Percentiles rank a stretch among this genome's conserved stretches.
Evolutionary conservation across 2,888 invertebrate species (phyloP).

Genomic region (Antheraea yamamai): DNA sequence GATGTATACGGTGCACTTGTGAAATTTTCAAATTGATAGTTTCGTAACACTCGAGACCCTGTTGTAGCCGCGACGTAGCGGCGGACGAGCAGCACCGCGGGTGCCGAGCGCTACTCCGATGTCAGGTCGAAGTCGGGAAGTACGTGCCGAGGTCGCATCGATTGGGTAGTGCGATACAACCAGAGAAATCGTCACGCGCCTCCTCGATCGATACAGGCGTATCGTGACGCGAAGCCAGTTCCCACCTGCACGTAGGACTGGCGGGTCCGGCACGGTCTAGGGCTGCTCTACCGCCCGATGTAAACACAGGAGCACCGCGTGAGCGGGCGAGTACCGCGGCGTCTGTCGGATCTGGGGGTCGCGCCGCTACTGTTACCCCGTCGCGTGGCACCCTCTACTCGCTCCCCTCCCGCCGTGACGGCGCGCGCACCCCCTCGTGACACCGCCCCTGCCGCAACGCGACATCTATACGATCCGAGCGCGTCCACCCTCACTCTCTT

Average conservation of each 20-base stretch:
- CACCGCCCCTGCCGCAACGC: not conserved
- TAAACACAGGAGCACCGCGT: not conserved
- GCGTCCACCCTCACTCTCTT: not conserved
- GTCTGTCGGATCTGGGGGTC: not conserved
- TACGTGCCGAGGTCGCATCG: conserved; percentile 9
- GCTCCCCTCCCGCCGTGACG: not conserved
- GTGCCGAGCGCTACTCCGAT: not conserved
- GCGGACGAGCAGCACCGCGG: not conserved
- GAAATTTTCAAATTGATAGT: not conserved
- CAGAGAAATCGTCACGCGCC: not conserved
- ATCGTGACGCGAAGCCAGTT: not conserved
- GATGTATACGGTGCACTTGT: not conserved
- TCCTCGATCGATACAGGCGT: not conserved
- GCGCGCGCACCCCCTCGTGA: not conserved
- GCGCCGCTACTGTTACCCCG: conserved; percentile 12
- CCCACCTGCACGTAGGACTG: not conserved
- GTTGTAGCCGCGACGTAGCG: not conserved
- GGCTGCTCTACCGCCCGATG: conserved; percentile 11
- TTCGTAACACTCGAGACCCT: not conserved
- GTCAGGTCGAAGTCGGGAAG: not conserved
- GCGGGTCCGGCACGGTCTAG: not conserved
- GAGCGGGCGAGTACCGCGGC: not conserved
- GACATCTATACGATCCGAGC: not conserved
- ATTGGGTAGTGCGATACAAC: conserved; percentile 1
- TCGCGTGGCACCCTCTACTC: not conserved